Percentiles rank a stretch among this genome's conserved stretches.
Conservation (phyloP, 2,797 vertebrate genomes). For the Poeciliopsis infans region DNA sequence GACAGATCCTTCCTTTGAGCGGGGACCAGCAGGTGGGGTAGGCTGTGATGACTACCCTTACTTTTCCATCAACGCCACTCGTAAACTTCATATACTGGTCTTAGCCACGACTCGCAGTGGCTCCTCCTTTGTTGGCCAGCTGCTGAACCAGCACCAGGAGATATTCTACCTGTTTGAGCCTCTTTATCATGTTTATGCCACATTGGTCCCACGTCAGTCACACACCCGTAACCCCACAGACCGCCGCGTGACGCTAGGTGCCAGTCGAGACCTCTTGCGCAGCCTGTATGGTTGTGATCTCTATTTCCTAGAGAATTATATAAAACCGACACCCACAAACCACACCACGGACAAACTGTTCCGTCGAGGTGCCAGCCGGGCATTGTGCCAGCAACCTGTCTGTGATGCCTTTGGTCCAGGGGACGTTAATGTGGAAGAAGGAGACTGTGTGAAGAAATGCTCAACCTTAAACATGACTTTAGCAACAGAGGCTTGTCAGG, state of each 20-base stretch:
- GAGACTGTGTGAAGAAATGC: constrained; percentile 91
- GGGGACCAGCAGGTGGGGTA: constrained; percentile 49
- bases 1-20: constrained; percentile 82
- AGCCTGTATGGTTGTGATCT: constrained; percentile 93
- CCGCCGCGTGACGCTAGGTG: constrained; percentile 90
- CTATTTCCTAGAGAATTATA: constrained; percentile 94
- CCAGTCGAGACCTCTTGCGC: constrained; percentile 90
- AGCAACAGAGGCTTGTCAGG: constrained; percentile 87
- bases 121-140: constrained; percentile 94
- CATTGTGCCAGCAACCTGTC: constrained; percentile 89
- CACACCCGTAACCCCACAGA: constrained; percentile 86
- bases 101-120: constrained; percentile 94
- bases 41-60: constrained; percentile 90
- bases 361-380: constrained; percentile 91
- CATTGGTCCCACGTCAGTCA: constrained; percentile 88
- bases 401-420: constrained; percentile 82
- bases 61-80: constrained; percentile 83
- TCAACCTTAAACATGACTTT: constrained; percentile 88
- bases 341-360: constrained; percentile 92
- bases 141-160: constrained; percentile 95
- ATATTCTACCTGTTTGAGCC: constrained; percentile 97
- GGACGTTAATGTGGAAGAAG: constrained; percentile 88
- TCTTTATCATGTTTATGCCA: constrained; percentile 93
- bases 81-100: constrained; percentile 90
- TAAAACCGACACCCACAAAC: constrained; percentile 88